Conservation (phyloP, 2,797 vertebrate species). For the Scolopax rusticola region DNA sequence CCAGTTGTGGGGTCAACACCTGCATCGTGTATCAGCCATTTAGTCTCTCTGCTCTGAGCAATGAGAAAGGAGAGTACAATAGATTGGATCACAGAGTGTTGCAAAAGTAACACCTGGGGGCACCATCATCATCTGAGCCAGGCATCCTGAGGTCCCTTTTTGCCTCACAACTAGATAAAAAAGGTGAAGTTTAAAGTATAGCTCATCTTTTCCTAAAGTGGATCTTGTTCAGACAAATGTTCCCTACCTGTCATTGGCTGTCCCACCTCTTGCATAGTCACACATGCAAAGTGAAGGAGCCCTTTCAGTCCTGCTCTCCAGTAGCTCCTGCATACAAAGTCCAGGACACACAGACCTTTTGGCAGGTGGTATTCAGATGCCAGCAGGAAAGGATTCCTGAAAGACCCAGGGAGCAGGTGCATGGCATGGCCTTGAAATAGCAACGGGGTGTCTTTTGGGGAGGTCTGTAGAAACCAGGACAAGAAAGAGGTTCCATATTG, state of each 20-base stretch:
- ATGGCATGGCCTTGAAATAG: background rate
- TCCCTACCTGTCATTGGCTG: fast-evolving
- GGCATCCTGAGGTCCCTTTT: background rate
- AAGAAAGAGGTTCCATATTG: background rate
- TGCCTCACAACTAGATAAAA: background rate
- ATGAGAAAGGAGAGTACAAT: background rate
- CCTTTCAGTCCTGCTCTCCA: background rate
- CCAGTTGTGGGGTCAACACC: background rate
- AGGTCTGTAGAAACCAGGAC: background rate
- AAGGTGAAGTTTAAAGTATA: background rate
- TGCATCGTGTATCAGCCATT: background rate
- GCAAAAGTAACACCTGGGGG: background rate
- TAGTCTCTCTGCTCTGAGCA: background rate
- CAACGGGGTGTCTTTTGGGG: fast-evolving
- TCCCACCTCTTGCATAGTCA: background rate
- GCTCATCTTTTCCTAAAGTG: background rate
- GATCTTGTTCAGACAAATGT: background rate
- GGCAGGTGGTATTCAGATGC: background rate
- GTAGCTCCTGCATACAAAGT: background rate
- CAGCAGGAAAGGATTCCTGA: background rate
- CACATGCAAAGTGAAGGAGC: background rate
- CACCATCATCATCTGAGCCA: background rate
- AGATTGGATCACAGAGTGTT: background rate
- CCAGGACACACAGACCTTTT: fast-evolving
- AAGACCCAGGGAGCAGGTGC: background rate